phyloP scores from a whole-genome alignment of 2,888 invertebrate species.

The Athripsodes cinereus region DNA sequence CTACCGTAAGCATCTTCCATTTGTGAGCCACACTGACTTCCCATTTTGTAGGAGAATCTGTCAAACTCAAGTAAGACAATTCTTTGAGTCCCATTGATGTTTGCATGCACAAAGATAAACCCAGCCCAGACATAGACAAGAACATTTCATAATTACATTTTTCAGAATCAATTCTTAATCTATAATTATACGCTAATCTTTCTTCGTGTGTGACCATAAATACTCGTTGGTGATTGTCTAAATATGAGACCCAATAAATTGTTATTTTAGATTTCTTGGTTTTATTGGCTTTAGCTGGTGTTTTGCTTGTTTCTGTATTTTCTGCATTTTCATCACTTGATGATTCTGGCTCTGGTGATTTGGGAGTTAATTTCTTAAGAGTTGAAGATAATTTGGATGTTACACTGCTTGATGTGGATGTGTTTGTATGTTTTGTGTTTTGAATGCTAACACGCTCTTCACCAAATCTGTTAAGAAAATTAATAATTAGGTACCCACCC shows the following conservation, averaged over 20 bases:
- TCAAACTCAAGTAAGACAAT: conserved; percentile 60
- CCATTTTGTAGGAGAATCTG: conserved; percentile 70
- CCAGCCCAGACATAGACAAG: conserved; percentile 61
- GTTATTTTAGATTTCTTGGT: conserved; percentile 68
- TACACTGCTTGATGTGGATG: conserved; percentile 43
- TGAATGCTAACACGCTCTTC: conserved; percentile 69
- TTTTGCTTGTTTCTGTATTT: conserved; percentile 42
- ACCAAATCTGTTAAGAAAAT: conserved; percentile 46
- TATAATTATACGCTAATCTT: conserved; percentile 57
- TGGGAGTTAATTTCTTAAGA: conserved; percentile 47
- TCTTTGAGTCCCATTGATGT: conserved; percentile 49
- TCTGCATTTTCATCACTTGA: conserved; percentile 59
- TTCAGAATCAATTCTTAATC: conserved; percentile 58
- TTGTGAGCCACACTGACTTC: conserved; percentile 73
- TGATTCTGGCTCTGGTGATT: conserved; percentile 43
- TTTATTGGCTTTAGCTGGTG: conserved; percentile 45
- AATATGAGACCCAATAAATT: conserved; percentile 76
- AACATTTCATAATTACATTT: conserved; percentile 62
- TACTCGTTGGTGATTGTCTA: conserved; percentile 68
- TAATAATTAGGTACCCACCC: not conserved
- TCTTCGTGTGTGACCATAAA: conserved; percentile 72
- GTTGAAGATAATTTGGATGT: conserved; percentile 52
- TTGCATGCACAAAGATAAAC: conserved; percentile 53
- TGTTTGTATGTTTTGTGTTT: conserved; percentile 54
- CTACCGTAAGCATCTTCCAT: conserved; percentile 73